Evolutionary conservation across 2,113 vertebrate species (phyloP), one percentile per base, ranked within the genome.

Genomic region (Chauna torquata): DNA sequence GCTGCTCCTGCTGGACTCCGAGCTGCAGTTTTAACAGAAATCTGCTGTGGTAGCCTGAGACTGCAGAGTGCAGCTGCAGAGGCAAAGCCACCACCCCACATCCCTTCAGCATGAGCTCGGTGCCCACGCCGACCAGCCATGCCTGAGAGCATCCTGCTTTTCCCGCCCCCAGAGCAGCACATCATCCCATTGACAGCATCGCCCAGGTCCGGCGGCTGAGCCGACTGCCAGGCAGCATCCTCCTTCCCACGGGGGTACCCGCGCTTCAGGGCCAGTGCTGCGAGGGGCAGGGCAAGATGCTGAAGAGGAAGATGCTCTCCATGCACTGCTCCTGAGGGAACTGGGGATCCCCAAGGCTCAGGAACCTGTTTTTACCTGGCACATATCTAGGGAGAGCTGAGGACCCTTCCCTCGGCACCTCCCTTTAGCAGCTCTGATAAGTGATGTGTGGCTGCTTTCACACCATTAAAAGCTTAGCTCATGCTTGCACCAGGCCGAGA

Each of bases 201-300:
- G 14, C 16, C 5, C 16, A n/a, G 23, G 17, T 11, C 5, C 25
- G 32, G 7, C 20, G 22, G 22, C 40, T 55, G 83, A 42, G 45
- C 34, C 32, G 54, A 20, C n/a, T 17, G 38, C 5, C 16, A n/a
- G 23, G 7, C 11, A 6, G 36, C 11, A 30, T 54, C 34, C 69
- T 59, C 61, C 47, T 47, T 27, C 27, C 44, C 12, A 2, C 0
- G 0, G 28, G 36, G 11, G 14, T 3, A 15, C 6, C 34, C 10
- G 4, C 8, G 42, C 8, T 9, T 8, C 0, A 2, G 44, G 32
- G 13, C 16, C 18, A 44, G 12, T 34, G 38, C 58, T 61, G 68
- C 44, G 18, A 66, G 58, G 9, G 6, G 7, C 79, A 84, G 14
- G 17, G 45, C 4, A 30, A 84, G 20, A 24, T 17, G 24, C 19